Evolutionary conservation across 92 coral and sea anemone species (phyloP), one percentile per base, ranked within the genome.

Genomic region (Phymanthus crucifer): DNA sequence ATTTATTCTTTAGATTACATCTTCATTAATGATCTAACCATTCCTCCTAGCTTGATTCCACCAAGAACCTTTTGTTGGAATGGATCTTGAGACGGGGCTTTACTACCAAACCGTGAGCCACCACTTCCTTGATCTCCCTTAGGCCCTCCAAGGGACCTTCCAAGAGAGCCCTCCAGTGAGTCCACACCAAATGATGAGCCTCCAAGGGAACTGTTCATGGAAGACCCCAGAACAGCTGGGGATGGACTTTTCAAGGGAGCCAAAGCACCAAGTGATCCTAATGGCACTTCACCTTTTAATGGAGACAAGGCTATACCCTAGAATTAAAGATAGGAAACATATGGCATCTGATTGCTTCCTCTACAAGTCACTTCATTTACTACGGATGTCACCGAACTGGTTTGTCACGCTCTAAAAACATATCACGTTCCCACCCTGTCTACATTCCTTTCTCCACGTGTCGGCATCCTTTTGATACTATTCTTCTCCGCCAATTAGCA

Each of bases 291-390:
- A 6, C 97, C 93, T 81, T 92, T 92, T 50, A 92, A 85, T 21
- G 97, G 97, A 32, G 94, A 94, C 50, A 92, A 74, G 33, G 91
- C 84, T 29, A 79, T 77, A 72, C 83, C 85, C 86, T 86, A 75
- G 24, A 69, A 66, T 57, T 29, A 18, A 74, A 1, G 23, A 57
- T 32, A 32, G 2, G 35, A 26, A 26, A 26, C 2, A n/a, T 45
- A 3, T 7, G 34, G 27, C 13, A 33, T 21, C 8, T 7, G 16
- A 1, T 45, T n/a, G n/a, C n/a, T n/a, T n/a, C n/a, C n/a, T n/a
- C n/a, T n/a, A n/a, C n/a, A n/a, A n/a, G n/a, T n/a, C n/a, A n/a
- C n/a, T n/a, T n/a, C n/a, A n/a, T n/a, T n/a, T n/a, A n/a, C n/a
- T n/a, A n/a, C n/a, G n/a, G n/a, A n/a, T n/a, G n/a, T n/a, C n/a